Evolutionary conservation across 2,888 invertebrate genomes (phyloP).

Genomic region (Drosophila niveifrons): DNA sequence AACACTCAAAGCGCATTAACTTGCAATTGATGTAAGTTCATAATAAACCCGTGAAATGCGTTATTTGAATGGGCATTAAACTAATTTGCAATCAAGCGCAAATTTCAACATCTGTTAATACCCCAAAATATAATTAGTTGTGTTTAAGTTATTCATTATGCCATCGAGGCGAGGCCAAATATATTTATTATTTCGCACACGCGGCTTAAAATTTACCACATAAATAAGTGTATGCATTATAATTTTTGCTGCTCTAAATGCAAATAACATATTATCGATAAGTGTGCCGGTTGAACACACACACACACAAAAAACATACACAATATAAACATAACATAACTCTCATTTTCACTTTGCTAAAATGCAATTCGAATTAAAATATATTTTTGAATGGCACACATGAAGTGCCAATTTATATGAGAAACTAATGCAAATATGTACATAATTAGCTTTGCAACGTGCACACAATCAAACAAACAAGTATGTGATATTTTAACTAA

Average conservation of each 20-base stretch:
- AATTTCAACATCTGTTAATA: background rate
- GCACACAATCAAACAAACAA: background rate
- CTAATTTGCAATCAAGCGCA: background rate
- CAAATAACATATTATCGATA: conserved; percentile 5
- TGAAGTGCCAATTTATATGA: conserved; percentile 25
- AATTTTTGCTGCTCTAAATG: background rate
- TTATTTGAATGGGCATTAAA: background rate
- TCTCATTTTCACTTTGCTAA: conserved; percentile 21
- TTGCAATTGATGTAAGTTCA: background rate
- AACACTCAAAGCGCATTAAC: background rate
- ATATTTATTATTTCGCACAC: background rate
- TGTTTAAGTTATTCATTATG: conserved; percentile 10
- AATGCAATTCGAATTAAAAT: conserved; percentile 23
- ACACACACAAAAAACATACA: background rate
- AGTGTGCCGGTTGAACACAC: background rate
- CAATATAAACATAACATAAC: conserved; percentile 12
- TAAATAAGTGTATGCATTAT: conserved; percentile 3
- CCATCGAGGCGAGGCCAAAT: background rate
- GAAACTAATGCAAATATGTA: conserved; percentile 35
- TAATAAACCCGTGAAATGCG: background rate
- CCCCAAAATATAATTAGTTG: background rate
- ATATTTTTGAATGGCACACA: conserved; percentile 5
- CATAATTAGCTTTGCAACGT: conserved; percentile 39
- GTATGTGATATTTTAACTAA: conserved; percentile 42
- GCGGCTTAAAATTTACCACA: background rate